These are phyloP conservation scores for Caenorhabditis briggsae DNA, from an alignment of 1,140 invertebrate genomes.

Conservation along the genomic window DNA sequence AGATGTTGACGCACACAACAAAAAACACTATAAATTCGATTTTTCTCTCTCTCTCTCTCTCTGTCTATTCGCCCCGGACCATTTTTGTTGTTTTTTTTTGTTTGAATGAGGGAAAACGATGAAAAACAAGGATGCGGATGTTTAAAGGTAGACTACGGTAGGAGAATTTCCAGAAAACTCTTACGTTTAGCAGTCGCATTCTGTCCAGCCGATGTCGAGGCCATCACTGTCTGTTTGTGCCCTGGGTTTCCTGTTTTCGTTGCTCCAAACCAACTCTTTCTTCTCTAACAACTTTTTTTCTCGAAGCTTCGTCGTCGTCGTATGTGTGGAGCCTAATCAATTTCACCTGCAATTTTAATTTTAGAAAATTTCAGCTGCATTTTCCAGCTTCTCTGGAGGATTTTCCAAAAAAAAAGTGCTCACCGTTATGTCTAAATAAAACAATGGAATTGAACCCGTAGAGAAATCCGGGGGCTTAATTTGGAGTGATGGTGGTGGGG, in stretches of 20 bases:
- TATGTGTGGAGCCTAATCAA: no score
- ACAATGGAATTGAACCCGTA: slow-evolving; percentile 1
- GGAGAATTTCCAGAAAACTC: not conserved
- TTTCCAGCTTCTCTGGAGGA: no score
- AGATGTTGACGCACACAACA: slow-evolving; percentile 11
- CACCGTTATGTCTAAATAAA: not conserved
- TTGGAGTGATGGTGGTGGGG: not conserved
- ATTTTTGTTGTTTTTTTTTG: not conserved
- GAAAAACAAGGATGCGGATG: not conserved
- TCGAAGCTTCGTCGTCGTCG: not conserved
- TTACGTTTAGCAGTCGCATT: slow-evolving; percentile 9
- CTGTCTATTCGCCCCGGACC: not conserved
- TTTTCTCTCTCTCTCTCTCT: slow-evolving; percentile 11
- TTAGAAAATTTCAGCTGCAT: no score
- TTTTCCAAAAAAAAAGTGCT: not conserved
- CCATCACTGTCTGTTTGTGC: slow-evolving; percentile 43
- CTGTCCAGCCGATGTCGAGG: slow-evolving; percentile 62
- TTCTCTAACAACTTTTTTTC: not conserved
- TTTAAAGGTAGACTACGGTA: not conserved
- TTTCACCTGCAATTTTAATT: slow-evolving; percentile 15
- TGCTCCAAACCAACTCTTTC: not conserved
- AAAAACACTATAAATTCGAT: slow-evolving; percentile 40
- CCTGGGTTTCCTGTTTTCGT: not conserved
- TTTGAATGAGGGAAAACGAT: not conserved
- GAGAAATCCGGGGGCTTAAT: not conserved